phyloP scores from a whole-genome alignment of 2,888 invertebrate genomes.

The Ditula angustiorana region DNA sequence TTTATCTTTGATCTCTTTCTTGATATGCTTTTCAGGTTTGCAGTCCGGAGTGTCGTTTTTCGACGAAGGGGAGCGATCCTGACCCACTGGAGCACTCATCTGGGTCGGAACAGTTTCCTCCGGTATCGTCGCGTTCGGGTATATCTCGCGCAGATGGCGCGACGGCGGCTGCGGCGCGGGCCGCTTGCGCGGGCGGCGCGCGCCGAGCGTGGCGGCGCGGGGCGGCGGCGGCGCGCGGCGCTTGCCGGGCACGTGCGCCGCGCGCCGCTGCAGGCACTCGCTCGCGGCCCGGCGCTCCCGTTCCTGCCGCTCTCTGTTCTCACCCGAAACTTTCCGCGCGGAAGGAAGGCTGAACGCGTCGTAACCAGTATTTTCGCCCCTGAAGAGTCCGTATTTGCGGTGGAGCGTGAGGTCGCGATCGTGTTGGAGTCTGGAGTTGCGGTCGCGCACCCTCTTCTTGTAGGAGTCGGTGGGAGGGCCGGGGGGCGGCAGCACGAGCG shows the following conservation, averaged over 20 bases:
- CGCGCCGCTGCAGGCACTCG: slow-evolving; percentile 86
- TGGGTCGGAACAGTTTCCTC: slow-evolving; percentile 42
- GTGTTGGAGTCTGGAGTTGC: slow-evolving; percentile 84
- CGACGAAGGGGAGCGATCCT: slow-evolving; percentile 40
- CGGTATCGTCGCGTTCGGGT: slow-evolving; percentile 42
- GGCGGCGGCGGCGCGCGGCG: slow-evolving; percentile 91
- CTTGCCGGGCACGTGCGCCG: slow-evolving; percentile 91
- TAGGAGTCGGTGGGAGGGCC: slow-evolving; percentile 88
- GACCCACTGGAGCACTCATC: slow-evolving; percentile 55
- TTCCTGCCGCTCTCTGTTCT: slow-evolving; percentile 51
- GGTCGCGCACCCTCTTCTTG: slow-evolving; percentile 85
- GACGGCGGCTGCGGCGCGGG: slow-evolving; percentile 85
- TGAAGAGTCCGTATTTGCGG: slow-evolving; percentile 86
- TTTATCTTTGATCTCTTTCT: slow-evolving; percentile 67
- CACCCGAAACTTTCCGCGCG: slow-evolving; percentile 50
- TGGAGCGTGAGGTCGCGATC: slow-evolving; percentile 87
- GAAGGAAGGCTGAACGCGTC: slow-evolving; percentile 74
- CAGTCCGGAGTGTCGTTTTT: slow-evolving; percentile 50
- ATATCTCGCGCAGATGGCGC: slow-evolving; percentile 29
- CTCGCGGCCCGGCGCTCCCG: slow-evolving; percentile 86
- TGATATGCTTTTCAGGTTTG: slow-evolving; percentile 63
- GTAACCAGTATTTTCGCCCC: slow-evolving; percentile 62
- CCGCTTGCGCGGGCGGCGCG: slow-evolving; percentile 73
- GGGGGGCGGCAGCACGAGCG: slow-evolving; percentile 74
- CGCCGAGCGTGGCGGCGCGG: slow-evolving; percentile 54